These are phyloP conservation scores for Serrognathus titanus DNA, from an alignment of 2,888 invertebrate species.

Conservation along the genomic window DNA sequence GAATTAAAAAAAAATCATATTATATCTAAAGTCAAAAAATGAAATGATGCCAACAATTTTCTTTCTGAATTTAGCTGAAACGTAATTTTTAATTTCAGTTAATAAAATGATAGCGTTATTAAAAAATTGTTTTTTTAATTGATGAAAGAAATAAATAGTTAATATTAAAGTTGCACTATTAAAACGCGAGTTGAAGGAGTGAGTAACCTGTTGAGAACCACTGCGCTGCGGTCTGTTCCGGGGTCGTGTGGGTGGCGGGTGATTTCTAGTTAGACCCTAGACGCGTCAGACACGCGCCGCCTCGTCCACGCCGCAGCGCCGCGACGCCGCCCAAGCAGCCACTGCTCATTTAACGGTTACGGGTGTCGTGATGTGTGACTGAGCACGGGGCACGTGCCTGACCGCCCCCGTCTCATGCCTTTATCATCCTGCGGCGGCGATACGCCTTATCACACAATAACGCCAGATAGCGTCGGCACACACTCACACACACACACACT, in stretches of 20 bases:
- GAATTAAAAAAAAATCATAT: too few species aligned
- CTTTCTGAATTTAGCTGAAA: too few species aligned
- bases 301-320: slow-evolving; percentile 41
- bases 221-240: slow-evolving; percentile 28
- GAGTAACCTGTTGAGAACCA: slow-evolving; percentile 35
- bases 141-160: too few species aligned
- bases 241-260: slow-evolving; percentile 18
- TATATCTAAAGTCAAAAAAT: too few species aligned
- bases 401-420: slow-evolving; percentile 21
- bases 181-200: too few species aligned
- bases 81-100: too few species aligned
- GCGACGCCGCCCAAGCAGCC: slow-evolving; percentile 21
- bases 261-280: slow-evolving; percentile 49
- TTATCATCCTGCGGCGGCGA: slow-evolving; percentile 19
- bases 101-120: too few species aligned
- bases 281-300: slow-evolving; percentile 51
- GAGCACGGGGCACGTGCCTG: slow-evolving; percentile 22
- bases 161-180: too few species aligned
- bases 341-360: slow-evolving; percentile 6
- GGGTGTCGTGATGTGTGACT: slow-evolving; percentile 10
- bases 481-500: too few species aligned
- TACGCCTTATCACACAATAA: slow-evolving; percentile 19
- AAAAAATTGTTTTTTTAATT: too few species aligned
- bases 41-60: too few species aligned
- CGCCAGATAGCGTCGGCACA: not conserved